Evolutionary conservation across 2,113 vertebrate genomes (phyloP).

Genomic region (Mobula hypostoma): DNA sequence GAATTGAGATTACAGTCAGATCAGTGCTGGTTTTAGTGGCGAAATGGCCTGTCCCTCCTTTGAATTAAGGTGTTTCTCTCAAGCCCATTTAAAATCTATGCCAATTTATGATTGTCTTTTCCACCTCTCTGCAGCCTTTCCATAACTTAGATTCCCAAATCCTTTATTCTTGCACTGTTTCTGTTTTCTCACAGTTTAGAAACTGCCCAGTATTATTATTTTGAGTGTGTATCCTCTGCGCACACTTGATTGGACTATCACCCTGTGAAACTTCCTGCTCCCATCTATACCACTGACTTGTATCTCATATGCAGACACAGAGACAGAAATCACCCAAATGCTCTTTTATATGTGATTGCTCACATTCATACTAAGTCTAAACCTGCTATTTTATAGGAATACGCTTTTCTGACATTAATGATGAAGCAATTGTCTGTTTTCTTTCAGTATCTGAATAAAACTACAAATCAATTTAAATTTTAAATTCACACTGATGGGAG

Average conservation of each 20-base stretch:
- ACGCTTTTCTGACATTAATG: neutral
- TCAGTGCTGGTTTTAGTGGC: too few species aligned
- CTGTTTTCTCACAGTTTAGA: neutral
- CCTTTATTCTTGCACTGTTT: neutral
- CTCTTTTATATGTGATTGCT: neutral
- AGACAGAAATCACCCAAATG: neutral
- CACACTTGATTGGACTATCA: neutral
- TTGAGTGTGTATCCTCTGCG: too few species aligned
- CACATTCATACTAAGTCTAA: neutral
- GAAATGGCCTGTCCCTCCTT: too few species aligned
- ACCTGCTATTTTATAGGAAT: neutral
- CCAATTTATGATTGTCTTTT: neutral
- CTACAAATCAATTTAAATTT: neutral
- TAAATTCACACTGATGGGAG: neutral
- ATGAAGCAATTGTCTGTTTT: neutral
- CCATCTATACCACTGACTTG: neutral
- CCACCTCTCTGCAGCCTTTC: neutral
- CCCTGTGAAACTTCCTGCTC: neutral
- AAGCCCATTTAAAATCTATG: neutral
- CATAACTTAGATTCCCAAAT: neutral
- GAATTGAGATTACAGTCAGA: too few species aligned
- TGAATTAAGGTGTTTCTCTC: too few species aligned
- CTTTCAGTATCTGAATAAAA: neutral
- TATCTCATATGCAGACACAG: neutral
- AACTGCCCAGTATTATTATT: neutral